phyloP scores from a whole-genome alignment of 2,888 invertebrate species.

The Petrolisthes cinctipes region DNA sequence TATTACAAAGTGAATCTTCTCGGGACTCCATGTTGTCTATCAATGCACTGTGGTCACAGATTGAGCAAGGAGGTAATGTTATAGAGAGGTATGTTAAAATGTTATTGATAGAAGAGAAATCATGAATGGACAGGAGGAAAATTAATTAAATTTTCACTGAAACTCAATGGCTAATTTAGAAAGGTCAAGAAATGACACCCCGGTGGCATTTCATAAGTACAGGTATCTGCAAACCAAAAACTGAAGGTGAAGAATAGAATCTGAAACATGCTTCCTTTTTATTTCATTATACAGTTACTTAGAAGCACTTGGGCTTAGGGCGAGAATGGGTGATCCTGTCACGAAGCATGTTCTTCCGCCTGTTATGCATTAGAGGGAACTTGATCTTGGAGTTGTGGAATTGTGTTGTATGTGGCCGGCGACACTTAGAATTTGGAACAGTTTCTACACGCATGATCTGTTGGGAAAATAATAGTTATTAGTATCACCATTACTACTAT shows the following conservation, averaged over 20 bases:
- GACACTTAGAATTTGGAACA: conserved; percentile 88
- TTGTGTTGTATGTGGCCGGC: conserved; percentile 95
- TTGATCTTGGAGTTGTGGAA: conserved; percentile 97
- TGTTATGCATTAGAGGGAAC: conserved; percentile 79
- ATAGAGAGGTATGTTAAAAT: too few relatives aligned
- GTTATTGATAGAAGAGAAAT: too few relatives aligned
- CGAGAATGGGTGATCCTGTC: conserved; percentile 48
- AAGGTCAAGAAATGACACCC: too few relatives aligned
- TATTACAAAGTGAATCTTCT: too few relatives aligned
- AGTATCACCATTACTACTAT: neutral
- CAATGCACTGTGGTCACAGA: too few relatives aligned
- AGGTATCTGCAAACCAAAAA: neutral
- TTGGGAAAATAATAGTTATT: neutral
- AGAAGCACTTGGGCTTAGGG: conserved; percentile 44
- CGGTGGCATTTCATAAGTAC: neutral
- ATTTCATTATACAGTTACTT: conserved; percentile 6
- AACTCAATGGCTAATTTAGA: neutral
- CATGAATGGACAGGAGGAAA: too few relatives aligned
- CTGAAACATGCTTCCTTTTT: neutral
- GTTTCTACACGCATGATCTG: conserved; percentile 97
- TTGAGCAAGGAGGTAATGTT: too few relatives aligned
- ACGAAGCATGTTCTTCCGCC: conserved; percentile 52
- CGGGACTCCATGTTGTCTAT: too few relatives aligned
- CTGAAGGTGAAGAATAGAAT: too few relatives aligned
- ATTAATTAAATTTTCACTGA: neutral